phyloP scores from a whole-genome alignment of 2,888 invertebrate species.

The Drosophila neoperkinsi region DNA sequence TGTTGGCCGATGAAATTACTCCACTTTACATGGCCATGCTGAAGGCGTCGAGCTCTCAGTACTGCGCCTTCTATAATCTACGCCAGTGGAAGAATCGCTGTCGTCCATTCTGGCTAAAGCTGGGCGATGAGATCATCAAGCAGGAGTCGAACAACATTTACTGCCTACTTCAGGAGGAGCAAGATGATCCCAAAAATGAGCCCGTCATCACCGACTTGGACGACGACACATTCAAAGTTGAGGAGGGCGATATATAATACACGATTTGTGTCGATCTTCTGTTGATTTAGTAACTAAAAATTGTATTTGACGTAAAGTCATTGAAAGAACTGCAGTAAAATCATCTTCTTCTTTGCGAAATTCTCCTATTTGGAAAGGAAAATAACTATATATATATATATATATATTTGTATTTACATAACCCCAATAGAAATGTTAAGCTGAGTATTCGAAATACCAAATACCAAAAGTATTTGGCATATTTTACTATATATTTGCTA shows the following conservation, averaged over 20 bases:
- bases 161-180: conserved; percentile 69
- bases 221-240: conserved; percentile 50
- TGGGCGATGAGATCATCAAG: conserved; percentile 62
- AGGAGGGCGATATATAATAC: conserved; percentile 52
- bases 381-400: background rate
- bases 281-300: background rate
- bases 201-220: conserved; percentile 27
- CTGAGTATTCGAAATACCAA: background rate
- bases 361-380: background rate
- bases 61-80: conserved; percentile 73
- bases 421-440: background rate
- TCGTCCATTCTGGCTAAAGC: conserved; percentile 72
- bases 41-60: conserved; percentile 54
- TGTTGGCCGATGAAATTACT: conserved; percentile 75
- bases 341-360: background rate
- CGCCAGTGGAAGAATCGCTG: conserved; percentile 77
- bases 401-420: background rate
- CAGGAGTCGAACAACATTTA: conserved; percentile 63
- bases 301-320: background rate
- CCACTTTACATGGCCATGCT: conserved; percentile 78
- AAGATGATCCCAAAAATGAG: conserved; percentile 45
- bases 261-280: background rate
- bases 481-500: background rate
- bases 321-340: conserved; percentile 13
- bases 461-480: background rate